phyloP scores from a whole-genome alignment of 2,113 vertebrate genomes.

The Malurus melanocephalus region DNA sequence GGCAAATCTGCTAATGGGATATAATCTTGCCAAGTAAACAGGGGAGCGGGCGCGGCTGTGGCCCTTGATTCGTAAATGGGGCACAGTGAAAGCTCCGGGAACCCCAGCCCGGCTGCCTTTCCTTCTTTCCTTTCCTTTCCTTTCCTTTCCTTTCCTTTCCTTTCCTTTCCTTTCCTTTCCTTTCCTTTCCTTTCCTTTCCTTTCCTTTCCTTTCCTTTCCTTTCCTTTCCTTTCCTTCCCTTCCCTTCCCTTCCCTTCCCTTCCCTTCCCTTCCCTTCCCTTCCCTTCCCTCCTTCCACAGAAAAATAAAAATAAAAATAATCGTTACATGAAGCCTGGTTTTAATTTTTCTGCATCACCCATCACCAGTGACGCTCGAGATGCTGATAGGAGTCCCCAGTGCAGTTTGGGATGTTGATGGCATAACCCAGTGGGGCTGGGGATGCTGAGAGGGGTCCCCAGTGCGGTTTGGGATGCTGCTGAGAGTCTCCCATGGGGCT shows the following conservation, averaged over 20 bases:
- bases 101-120: background rate
- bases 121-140: background rate
- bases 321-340: background rate
- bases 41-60: slow-evolving; percentile 46
- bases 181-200: no score
- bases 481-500: fast-evolving
- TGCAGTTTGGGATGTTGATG: background rate
- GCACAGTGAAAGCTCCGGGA: slow-evolving; percentile 41
- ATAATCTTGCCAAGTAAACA: slow-evolving; percentile 57
- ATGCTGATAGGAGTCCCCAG: fast-evolving
- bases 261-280: no score
- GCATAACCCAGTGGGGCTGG: no score
- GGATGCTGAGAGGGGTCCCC: no score
- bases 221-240: no score
- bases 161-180: no score
- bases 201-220: no score
- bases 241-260: no score
- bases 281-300: background rate
- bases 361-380: no score
- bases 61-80: slow-evolving; percentile 62
- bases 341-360: background rate
- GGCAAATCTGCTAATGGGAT: slow-evolving; percentile 61
- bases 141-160: no score
- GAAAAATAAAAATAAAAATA: background rate
- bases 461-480: no score